A percentile compares a stretch with the other conserved stretches of the same genome.
Conservation (phyloP, 2,888 invertebrate species). For the Tubulanus polymorphus region DNA sequence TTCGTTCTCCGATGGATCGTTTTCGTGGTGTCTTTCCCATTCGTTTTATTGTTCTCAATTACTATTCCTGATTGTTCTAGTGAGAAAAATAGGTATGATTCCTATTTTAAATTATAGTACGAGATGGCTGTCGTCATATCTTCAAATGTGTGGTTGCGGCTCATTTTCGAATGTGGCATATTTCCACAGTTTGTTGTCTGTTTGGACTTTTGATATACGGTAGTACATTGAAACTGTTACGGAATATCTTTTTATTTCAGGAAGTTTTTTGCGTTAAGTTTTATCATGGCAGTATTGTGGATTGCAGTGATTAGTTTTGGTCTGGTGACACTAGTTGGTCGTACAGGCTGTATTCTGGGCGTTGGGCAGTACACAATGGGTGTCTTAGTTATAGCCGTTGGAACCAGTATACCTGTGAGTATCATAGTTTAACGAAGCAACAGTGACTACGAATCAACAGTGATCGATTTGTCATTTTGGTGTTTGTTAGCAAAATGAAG, state of each 20-base stretch:
- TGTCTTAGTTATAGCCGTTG: constrained; percentile 25
- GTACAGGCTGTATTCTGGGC: constrained; percentile 23
- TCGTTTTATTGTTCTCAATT: neutral
- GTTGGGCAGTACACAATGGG: constrained; percentile 26
- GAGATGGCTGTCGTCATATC: too few relatives aligned
- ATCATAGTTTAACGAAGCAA: too few relatives aligned
- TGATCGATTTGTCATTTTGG: too few relatives aligned
- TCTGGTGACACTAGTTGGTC: constrained; percentile 22
- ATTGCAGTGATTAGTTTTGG: constrained; percentile 23
- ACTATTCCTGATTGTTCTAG: neutral
- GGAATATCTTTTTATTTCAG: constrained; percentile 11
- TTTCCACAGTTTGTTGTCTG: too few relatives aligned
- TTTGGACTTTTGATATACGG: too few relatives aligned
- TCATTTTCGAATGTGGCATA: too few relatives aligned
- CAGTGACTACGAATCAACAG: too few relatives aligned
- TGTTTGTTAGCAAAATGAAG: too few relatives aligned
- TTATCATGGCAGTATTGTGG: constrained; percentile 24
- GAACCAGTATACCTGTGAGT: constrained; percentile 26
- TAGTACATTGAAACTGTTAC: too few relatives aligned
- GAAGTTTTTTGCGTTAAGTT: constrained; percentile 23
- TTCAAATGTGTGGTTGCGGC: too few relatives aligned
- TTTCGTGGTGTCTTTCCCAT: neutral
- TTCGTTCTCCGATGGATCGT: neutral
- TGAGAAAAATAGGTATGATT: neutral
- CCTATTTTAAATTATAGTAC: too few relatives aligned